Evolutionary conservation across 1,140 invertebrate species (phyloP), one percentile per base, ranked within the genome.

Genomic region (Drosophila ogumai): DNA sequence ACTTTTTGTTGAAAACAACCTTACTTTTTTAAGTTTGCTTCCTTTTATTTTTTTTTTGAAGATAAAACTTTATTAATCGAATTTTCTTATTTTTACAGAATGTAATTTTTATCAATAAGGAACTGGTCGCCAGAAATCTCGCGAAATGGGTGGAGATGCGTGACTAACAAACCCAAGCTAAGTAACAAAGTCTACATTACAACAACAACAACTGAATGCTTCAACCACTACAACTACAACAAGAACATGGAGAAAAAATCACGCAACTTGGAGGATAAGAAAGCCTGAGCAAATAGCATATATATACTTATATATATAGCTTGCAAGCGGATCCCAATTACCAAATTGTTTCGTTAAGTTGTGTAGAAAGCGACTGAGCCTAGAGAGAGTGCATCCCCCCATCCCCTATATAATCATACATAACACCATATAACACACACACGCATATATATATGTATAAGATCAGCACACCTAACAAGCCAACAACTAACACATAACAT

Each of bases 51-150:
- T n/a, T 13, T n/a, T 28, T 7, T n/a, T 28, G 1, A 40, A 40
- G n/a, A 13, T 67, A 28, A 41, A n/a, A 7, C n/a, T 13, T 9
- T 6, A 78, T 68, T 41, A 28, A 66, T n/a, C 12, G 0, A 10
- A 34, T 6, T 9, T 32, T 17, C 10, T 22, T 36, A 1, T 60
- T 67, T 84, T 40, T 19, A 1, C 93, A 95, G 95, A 94, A 95
- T 93, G 93, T 95, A 73, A 94, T 95, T 93, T 95, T 94, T 92
- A 93, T 96, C 68, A 96, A 96, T 92, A 93, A 94, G 91, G 95
- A 95, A 92, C 93, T 96, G 77, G 95, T 95, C 73, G 94, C 94
- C 67, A 93, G 94, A 92, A 95, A 95, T 66, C 93, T 94, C 82
- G 95, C 95, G 44, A 94, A 94, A 88, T 95, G 95, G 95, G 92